Evolutionary conservation across 2,113 vertebrate genomes (phyloP).

Genomic region (Alethe diademata): DNA sequence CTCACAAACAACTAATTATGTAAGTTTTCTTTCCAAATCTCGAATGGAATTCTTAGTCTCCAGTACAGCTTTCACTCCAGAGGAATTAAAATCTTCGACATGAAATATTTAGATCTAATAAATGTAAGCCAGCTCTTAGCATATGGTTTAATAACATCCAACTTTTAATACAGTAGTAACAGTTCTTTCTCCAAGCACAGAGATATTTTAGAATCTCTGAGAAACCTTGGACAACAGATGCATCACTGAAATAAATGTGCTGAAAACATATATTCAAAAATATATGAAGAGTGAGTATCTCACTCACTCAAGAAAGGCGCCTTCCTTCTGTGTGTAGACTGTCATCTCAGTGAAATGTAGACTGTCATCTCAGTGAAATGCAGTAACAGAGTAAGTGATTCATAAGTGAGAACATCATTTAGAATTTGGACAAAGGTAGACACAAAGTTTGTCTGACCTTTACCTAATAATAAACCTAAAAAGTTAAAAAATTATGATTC

Average conservation of each 20-base stretch:
- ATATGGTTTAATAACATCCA: not conserved
- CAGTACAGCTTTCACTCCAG: not conserved
- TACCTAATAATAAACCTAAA: not conserved
- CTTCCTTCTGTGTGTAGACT: not conserved
- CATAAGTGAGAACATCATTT: not conserved
- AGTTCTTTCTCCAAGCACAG: not conserved
- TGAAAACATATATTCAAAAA: slow-evolving; percentile 3
- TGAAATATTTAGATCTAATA: not conserved
- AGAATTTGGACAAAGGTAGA: not conserved
- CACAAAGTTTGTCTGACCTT: not conserved
- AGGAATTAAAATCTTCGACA: not conserved
- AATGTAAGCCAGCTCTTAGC: not conserved
- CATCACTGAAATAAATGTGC: not conserved
- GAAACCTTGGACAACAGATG: not conserved
- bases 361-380: not conserved
- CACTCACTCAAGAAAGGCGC: not conserved
- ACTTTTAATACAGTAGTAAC: not conserved
- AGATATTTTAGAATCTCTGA: not conserved
- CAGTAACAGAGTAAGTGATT: not conserved
- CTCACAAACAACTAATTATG: not conserved
- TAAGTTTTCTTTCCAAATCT: not conserved
- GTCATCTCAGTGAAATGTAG: not conserved
- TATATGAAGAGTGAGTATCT: not conserved
- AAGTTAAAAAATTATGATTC: not conserved
- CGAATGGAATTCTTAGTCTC: not conserved